Evolutionary conservation across 2,113 vertebrate species (phyloP), one percentile per base, ranked within the genome.

Genomic region (Clupea harengus): DNA sequence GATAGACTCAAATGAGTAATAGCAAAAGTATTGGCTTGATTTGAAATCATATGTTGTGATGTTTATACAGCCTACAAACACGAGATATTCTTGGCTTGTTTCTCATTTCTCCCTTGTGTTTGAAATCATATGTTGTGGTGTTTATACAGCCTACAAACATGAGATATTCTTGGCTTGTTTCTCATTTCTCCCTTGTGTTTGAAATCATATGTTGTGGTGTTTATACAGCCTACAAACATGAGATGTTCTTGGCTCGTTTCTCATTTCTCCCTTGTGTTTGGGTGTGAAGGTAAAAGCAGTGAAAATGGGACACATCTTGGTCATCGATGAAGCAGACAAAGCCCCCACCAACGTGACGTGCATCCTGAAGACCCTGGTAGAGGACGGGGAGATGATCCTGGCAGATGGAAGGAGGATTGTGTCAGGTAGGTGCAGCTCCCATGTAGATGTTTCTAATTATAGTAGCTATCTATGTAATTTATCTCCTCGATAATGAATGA

Each of bases 311-410:
- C 96, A 98, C 88, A 92, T 99, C 86, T 92, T 99, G 81, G 97
- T 99, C 84, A 96, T 99, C 2, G 98, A 99, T 83, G 98, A 99
- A 83, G 98, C 98, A 0, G 98, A 99, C 94, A 99, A 99, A 93
- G 98, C 98, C 52, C 98, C 98, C 50, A 99, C 98, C 22, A 99
- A 99, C 81, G 98, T 99, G 87, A 99, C 98, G 85, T 99, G 98
- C 92, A 94, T 99, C 92, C 96, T 99, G 82, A 99, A 99, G 95
- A 97, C 98, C 75, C 94, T 99, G 84, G 98, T 99, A 87, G 98
- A 99, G 95, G 98, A 96, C 72, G 98, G 98, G 47, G 98, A 99
- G 93, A 99, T 99, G 98, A 97, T 99, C 89, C 94, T 99, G 83
- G 97, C 98, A 4, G 98, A 99, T 86, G 97, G 98, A 87, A 96